Evolutionary conservation across 2,797 vertebrate genomes (phyloP).

Genomic region (Sebastes variabilis): DNA sequence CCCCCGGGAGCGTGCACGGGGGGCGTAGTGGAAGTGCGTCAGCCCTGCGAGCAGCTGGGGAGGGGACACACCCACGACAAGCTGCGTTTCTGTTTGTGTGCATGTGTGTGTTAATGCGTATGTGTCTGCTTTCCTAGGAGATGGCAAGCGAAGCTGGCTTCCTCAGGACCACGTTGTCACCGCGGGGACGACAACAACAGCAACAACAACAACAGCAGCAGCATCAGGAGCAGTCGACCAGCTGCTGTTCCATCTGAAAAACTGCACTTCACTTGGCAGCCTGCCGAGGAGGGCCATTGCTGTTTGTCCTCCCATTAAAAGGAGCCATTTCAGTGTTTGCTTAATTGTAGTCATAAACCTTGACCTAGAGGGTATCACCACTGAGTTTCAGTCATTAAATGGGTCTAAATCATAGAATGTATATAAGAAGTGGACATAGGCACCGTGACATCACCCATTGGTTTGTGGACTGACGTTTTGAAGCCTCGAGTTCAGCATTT

Average conservation of each 20-base stretch:
- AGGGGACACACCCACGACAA: slow-evolving; percentile 75
- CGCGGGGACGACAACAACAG: slow-evolving; percentile 46
- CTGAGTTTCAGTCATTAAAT: not conserved
- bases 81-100: slow-evolving; percentile 57
- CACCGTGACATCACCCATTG: not conserved
- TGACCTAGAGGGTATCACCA: not conserved
- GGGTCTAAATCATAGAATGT: not conserved
- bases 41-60: slow-evolving; percentile 63
- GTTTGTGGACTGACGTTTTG: not conserved
- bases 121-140: slow-evolving; percentile 44
- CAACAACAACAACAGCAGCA: slow-evolving; percentile 26
- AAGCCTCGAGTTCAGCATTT: not conserved
- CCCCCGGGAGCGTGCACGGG: slow-evolving; percentile 25
- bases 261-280: slow-evolving; percentile 1
- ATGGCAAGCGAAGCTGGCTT: slow-evolving; percentile 36
- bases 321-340: not conserved
- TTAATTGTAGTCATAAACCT: not conserved
- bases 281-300: not conserved
- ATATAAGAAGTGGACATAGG: not conserved
- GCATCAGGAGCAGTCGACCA: slow-evolving; percentile 10
- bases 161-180: slow-evolving; percentile 47
- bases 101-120: slow-evolving; percentile 27
- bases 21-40: slow-evolving; percentile 73
- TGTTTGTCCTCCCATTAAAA: not conserved
- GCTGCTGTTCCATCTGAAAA: slow-evolving; percentile 42